phyloP scores from a whole-genome alignment of 2,888 invertebrate genomes.

The Galerucella calmariensis region DNA sequence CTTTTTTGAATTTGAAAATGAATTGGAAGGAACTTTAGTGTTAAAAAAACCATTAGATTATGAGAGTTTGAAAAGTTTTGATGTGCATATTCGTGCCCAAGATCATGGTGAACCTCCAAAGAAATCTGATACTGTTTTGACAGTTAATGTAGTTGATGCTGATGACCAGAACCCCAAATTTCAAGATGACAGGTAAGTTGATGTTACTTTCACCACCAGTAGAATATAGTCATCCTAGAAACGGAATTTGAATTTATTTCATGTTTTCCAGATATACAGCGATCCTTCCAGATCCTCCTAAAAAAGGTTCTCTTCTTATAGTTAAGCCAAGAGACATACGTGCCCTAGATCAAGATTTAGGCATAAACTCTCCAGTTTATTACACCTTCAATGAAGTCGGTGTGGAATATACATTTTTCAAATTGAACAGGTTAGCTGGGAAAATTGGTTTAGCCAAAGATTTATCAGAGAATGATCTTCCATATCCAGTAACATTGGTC shows the following conservation, averaged over 20 bases:
- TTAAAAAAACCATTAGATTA: constrained; percentile 84
- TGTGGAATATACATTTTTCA: constrained; percentile 73
- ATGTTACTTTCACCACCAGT: too few species aligned
- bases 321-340: constrained; percentile 79
- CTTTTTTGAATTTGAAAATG: constrained; percentile 85
- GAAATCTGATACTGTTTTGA: constrained; percentile 78
- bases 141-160: constrained; percentile 85
- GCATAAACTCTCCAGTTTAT: constrained; percentile 79
- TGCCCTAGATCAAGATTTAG: constrained; percentile 84
- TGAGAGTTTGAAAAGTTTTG: constrained; percentile 82
- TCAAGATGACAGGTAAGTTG: constrained; percentile 71
- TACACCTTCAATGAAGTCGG: constrained; percentile 75
- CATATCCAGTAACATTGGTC: constrained; percentile 81
- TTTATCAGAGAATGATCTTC: constrained; percentile 71
- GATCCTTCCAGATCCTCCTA: constrained; percentile 72
- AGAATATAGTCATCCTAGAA: not conserved
- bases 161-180: constrained; percentile 93
- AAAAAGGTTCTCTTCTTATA: constrained; percentile 73
- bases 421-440: constrained; percentile 74
- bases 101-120: constrained; percentile 87
- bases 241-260: too few species aligned
- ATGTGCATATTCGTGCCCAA: constrained; percentile 78
- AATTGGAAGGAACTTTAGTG: constrained; percentile 85
- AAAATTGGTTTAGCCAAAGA: constrained; percentile 70
- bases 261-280: constrained; percentile 70